Evolutionary conservation across 2,888 invertebrate genomes (phyloP), one percentile per base, ranked within the genome.

Genomic region (Coremacera marginata): DNA sequence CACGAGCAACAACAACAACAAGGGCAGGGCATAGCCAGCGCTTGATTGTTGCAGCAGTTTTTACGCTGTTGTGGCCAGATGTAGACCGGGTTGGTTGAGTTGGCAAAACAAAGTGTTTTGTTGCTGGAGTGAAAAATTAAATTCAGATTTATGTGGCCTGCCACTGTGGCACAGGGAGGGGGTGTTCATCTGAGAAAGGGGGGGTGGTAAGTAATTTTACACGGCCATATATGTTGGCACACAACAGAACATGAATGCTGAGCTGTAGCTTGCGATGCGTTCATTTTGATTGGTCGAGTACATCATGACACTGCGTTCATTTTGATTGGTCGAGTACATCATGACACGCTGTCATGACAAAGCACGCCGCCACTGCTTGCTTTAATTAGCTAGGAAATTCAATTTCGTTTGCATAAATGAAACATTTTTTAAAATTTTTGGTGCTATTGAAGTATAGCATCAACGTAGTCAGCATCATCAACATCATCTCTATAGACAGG

Each of bases 331-430:
- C 14, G 9, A 44, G 55, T 55, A 22, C 37, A 37, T 44, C 67
- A 44, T n/a, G n/a, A 25, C 63, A 63, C 63, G 34, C 19, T 14
- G 44, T 67, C 37, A 19, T 37, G 14, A 19, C 51, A 70, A 19
- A 11, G 70, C 37, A 34, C 67, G 9, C 19, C 9, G 5, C 25
- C 31, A 31, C 22, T 37, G 31, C 22, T 60, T 57, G 71, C 44
- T 63, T 76, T 76, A 76, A 76, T 76, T 76, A 76, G 76, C 49
- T 70, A 44, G 62, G 70, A 76, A 76, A 76, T 76, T 70, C n/a
- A 76, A 76, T 76, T 76, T 62, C 76, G 76, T 70, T 76, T 62
- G 70, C 70, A 76, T 76, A 76, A 76, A 70, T 76, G n/a, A 68
- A 55, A 75, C 67, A 27, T 57, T 31, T 71, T 25, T 22, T 19